Conservation (phyloP, 2,888 invertebrate species). For the Amphipyra tragopoginis region DNA sequence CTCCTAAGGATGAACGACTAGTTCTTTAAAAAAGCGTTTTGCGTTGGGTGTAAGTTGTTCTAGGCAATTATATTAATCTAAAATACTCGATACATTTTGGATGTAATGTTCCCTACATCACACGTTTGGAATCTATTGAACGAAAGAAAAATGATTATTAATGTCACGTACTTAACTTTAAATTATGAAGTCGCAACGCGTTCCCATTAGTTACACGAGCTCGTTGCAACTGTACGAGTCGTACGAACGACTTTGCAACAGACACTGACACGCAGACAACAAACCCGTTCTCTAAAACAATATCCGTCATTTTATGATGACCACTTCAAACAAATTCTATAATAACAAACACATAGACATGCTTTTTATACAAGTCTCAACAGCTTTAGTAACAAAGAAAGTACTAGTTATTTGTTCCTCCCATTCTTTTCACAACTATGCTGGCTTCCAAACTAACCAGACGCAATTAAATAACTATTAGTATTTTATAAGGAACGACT, state of each 20-base stretch:
- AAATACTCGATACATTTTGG: neutral
- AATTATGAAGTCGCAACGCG: slow-evolving; percentile 75
- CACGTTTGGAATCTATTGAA: slow-evolving; percentile 59
- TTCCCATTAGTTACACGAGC: slow-evolving; percentile 70
- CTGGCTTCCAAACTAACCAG: too few relatives aligned
- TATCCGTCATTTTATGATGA: slow-evolving; percentile 22
- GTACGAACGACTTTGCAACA: slow-evolving; percentile 34
- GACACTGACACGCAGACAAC: slow-evolving; percentile 40
- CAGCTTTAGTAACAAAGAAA: too few relatives aligned
- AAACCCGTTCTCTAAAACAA: slow-evolving; percentile 26
- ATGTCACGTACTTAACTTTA: slow-evolving; percentile 73
- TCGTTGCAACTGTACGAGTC: slow-evolving; percentile 37
- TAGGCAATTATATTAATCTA: too few relatives aligned
- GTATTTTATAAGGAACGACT: too few relatives aligned
- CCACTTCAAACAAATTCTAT: slow-evolving; percentile 6
- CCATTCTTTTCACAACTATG: too few relatives aligned
- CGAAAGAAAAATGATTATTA: slow-evolving; percentile 75
- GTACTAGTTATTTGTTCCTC: too few relatives aligned
- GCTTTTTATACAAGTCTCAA: too few relatives aligned
- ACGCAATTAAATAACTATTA: too few relatives aligned
- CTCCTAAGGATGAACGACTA: neutral
- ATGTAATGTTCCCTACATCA: slow-evolving; percentile 33
- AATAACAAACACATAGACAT: slow-evolving; percentile 7
- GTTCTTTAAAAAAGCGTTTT: too few relatives aligned
- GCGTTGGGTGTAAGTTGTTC: too few relatives aligned